Base-by-base conservation (phyloP, 2,113 vertebrate genomes). In the Etheostoma cragini region DNA sequence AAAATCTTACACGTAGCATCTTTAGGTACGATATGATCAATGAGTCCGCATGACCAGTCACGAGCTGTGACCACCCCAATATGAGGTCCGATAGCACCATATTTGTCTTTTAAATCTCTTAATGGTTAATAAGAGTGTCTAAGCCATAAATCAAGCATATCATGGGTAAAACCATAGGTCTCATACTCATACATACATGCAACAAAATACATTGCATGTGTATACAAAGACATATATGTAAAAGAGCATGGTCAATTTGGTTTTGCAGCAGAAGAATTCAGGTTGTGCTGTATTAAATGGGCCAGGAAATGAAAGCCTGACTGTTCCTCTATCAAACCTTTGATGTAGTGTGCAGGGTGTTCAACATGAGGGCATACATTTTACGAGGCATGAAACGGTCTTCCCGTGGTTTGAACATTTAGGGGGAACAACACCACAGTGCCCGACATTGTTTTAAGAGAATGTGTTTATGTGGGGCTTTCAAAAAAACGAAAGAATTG, bases 31-130 rank as follows among this genome's bases (percentile, higher is more conserved):
- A 99, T 98, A 98, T 98, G 98, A 97, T 96, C 95, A 94, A 96
- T 96, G 97, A 98, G 97, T 98, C 97, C 96, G 97, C 97, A 99
- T 98, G 98, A 99, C 98, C 97, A 98, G 98, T 99, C 98, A 98
- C 91, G n/a, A 92, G 85, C 82, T 95, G 94, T 97, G 97, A 98
- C 97, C 97, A 97, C 96, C 95, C 95, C 95, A 93, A 94, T 92
- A 93, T 92, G 96, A 98, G 96, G 96, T 96, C 97, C 91, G 96
- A 97, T 99, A 99, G 98, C 98, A 99, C 98, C 98, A 97, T 99
- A 92, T 92, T 94, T 93, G 91, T 94, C 88, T 96, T 96, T 96
- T 92, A 91, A 92, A 91, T 93, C 91, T 94, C 90, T 92, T 93
- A 86, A 91, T 83, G 93, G 94, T 94, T 96, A 92, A 94, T 95